Evolutionary conservation across 2,797 vertebrate genomes (phyloP), one percentile per base, ranked within the genome.

Genomic region (Pipistrellus kuhlii): DNA sequence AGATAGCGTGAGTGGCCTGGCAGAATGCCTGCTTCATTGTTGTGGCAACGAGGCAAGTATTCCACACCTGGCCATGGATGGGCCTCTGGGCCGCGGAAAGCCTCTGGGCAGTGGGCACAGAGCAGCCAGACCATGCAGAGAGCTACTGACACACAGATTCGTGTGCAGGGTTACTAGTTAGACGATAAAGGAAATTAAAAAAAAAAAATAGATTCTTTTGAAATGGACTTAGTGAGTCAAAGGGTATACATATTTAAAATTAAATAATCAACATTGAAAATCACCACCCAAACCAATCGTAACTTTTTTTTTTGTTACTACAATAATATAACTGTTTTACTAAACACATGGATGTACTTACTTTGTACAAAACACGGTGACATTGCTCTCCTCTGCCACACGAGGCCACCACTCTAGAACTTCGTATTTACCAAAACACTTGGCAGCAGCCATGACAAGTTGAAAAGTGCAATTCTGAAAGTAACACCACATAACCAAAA

Each of bases 391-490:
- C 35, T 84, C 62, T 71, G 86, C 30, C 53, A 41, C n/a, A 20
- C 0, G 46, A 88, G 72, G 84, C 23, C 27, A 66, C 21, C 3
- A 27, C 6, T 13, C 46, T 23, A 81, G 46, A 90, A 72, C 62
- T 55, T 68, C 57, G 5, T 1, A 30, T 78, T 87, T 32, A 85
- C 2, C 92, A 12, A 12, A 27, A 48, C 27, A 23, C 59, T 48
- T 7, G 14, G 64, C 85, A 30, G n/a, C 27, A 55, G 82, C 53
- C 44, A 59, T 18, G 38, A 73, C 71, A 72, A 77, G 38, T 27
- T 32, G 55, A 88, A 73, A 94, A 80, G 90, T 82, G 76, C 93
- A 75, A 75, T 89, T 84, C 71, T 88, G 44, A 88, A 95, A 95
- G 25, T 66, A 68, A 84, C 2, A n/a, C 69, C 69, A 77, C 10